phyloP scores from a whole-genome alignment of 2,888 invertebrate species.

The Brenthis ino region DNA sequence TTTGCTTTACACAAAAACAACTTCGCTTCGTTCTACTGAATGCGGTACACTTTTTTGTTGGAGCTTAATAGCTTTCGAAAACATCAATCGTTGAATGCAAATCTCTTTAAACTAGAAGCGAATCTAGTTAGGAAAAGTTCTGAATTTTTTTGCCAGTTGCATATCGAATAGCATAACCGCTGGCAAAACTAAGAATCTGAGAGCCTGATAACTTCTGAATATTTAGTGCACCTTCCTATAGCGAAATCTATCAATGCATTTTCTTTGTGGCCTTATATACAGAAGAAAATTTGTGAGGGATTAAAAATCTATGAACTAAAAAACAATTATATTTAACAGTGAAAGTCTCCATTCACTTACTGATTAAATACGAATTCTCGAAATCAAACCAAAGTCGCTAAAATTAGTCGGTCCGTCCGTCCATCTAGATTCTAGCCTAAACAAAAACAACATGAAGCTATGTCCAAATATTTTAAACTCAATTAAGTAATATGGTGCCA shows the following conservation, averaged over 20 bases:
- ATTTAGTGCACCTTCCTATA: too few species aligned
- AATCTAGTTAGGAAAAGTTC: slow-evolving; percentile 2
- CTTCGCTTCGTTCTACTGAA: slow-evolving; percentile 3
- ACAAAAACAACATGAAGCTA: too few species aligned
- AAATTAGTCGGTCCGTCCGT: too few species aligned
- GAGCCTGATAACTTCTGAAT: not conserved
- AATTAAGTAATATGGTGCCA: not conserved
- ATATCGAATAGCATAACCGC: not conserved
- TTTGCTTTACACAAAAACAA: not conserved
- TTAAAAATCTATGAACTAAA: too few species aligned
- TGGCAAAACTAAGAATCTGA: not conserved
- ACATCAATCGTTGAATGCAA: slow-evolving; percentile 18
- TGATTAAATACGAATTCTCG: too few species aligned
- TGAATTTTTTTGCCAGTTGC: slow-evolving; percentile 6
- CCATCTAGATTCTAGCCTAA: too few species aligned
- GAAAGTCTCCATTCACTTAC: too few species aligned
- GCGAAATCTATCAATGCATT: too few species aligned
- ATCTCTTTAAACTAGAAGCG: slow-evolving; percentile 11
- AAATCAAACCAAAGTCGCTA: too few species aligned
- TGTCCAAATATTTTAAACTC: not conserved
- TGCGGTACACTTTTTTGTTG: slow-evolving; percentile 7
- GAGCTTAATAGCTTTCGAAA: slow-evolving; percentile 21
- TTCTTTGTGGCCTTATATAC: too few species aligned
- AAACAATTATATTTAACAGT: too few species aligned
- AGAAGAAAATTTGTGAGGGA: too few species aligned